Base-by-base conservation (phyloP, 2,888 invertebrate genomes). In the Lathronympha strigana region DNA sequence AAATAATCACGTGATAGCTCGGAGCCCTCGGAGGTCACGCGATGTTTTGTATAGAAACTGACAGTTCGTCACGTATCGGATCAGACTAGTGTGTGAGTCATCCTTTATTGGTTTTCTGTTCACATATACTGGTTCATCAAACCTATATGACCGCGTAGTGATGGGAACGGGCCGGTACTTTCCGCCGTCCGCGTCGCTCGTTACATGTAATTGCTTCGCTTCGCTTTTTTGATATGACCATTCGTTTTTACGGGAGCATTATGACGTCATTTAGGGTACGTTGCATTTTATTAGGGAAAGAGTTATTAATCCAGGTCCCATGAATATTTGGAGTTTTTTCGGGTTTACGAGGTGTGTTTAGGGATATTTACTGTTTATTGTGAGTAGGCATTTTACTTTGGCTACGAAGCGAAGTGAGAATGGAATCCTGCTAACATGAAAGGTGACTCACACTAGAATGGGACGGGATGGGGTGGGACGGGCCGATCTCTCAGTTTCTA, bases 171-270 rank as follows among this genome's bases (percentile, higher is more conserved):
- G 9, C 25, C n/a, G 25, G 45, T 57, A 57, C 57, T 57, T 57
- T 45, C 81, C 78, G 82, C 78, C 73, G 74, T 74, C 74, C 74
- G 71, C 69, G 71, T 69, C 72, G 79, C 80, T 81, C 84, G 84
- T 87, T 87, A 87, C 80, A 83, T 82, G 82, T 86, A 85, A 87
- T 88, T 87, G 86, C 81, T 80, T 74, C 66, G 68, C 66, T 72
- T 71, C 72, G 73, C 71, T 74, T 77, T 75, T 74, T 73, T 72
- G 72, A 71, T 73, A 66, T 61, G 60, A 66, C 60, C 66, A 54
- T 66, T 61, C 25, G 53, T 61, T 66, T 66, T 66, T 61, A 66
- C 60, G 64, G 58, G 58, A 33, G 60, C 66, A 61, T 66, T 66
- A 66, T 61, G 66, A 66, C 61, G 66, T 61, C 54, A 60, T 66